Evolutionary conservation across 2,113 vertebrate genomes (phyloP).

Genomic region (Silurus meridionalis): DNA sequence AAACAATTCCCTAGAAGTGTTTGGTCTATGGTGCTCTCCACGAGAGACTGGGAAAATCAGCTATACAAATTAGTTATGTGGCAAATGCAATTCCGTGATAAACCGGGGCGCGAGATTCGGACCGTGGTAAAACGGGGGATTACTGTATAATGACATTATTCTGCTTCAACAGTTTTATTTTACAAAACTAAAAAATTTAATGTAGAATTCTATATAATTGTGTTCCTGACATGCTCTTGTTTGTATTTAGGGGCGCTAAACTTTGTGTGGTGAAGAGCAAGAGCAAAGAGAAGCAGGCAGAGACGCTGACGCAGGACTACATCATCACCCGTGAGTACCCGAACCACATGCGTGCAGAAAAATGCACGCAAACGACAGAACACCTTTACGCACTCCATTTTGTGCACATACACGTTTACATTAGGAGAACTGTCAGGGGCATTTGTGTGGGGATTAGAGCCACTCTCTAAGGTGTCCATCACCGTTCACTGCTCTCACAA

Average conservation of each 20-base stretch:
- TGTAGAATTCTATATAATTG: too few relatives aligned
- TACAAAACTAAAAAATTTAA: background rate
- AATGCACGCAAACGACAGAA: background rate
- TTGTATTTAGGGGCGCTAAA: conserved; percentile 84
- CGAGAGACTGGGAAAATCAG: too few relatives aligned
- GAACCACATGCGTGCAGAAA: background rate
- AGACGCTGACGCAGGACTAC: conserved; percentile 94
- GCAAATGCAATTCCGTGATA: too few relatives aligned
- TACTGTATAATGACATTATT: background rate
- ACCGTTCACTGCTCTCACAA: conserved; percentile 28
- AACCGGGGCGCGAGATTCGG: too few relatives aligned
- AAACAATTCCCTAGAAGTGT: too few relatives aligned
- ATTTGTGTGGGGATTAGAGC: background rate
- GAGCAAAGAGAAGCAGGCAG: conserved; percentile 87
- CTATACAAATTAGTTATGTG: too few relatives aligned
- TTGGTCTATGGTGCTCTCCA: too few relatives aligned
- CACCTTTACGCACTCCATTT: background rate
- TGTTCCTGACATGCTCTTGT: background rate
- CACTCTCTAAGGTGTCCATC: conserved; percentile 30
- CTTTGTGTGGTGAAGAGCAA: conserved; percentile 95
- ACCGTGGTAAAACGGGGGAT: too few relatives aligned
- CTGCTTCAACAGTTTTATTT: background rate
- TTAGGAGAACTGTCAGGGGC: background rate
- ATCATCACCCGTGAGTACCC: conserved; percentile 85
- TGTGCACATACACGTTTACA: background rate